Base-by-base conservation (phyloP, 2,113 vertebrate species). In the Orthonyx spaldingii region DNA sequence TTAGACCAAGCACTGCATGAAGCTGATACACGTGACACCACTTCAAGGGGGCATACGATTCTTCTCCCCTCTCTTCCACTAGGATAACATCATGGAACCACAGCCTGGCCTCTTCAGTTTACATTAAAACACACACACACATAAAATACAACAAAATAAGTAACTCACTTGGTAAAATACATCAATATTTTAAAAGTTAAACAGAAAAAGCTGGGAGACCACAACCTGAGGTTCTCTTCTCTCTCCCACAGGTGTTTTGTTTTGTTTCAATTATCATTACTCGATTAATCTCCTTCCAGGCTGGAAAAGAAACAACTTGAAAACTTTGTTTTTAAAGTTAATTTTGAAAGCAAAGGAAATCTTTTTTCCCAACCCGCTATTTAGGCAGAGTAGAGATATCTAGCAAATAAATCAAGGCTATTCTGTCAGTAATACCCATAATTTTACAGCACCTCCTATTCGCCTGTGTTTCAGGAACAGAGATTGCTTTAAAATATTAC, bases 401-500 rank as follows among this genome's bases (percentile, higher is more conserved):
- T n/a, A 84, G 75, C 55, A 96, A 95, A 93, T 52, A 70, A 56
- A 90, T 88, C 32, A 53, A 52, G 11, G 46, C 30, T 90, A 79
- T 90, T 89, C 55, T n/a, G 19, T 0, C 2, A 76, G 53, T 94
- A 95, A 96, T 87, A 91, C 70, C 87, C 9, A 11, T 92, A 50
- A 83, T 94, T 95, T 87, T 66, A 86, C 24, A 70, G 66, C 60
- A 60, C n/a, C 27, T 77, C 33, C 60, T 75, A 30, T 55, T 86
- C 7, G 3, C n/a, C 50, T 83, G 42, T 74, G 42, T 72, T 94
- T 93, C 82, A 93, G 75, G 63, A 91, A 80, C 16, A 76, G 35
- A 85, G 49, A 96, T 92, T 90, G 87, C 64, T 94, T 90, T 70
- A 77, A 90, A 91, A 93, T 80, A 76, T 33, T 60, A 60, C 42